Base-by-base conservation (phyloP, 2,113 vertebrate genomes). In the Gadus macrocephalus region DNA sequence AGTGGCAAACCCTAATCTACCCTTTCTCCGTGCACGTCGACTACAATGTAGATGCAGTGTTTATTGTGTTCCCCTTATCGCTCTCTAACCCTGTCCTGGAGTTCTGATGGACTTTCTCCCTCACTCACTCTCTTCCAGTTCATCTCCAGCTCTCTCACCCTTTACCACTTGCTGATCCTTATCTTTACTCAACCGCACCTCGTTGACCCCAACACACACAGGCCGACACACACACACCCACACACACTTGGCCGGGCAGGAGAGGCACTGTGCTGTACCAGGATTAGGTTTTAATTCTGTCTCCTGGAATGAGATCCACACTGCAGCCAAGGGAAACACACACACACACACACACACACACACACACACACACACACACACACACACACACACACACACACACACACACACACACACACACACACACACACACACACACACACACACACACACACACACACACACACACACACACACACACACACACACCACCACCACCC, bases 271-370 rank as follows among this genome's bases (percentile, higher is more conserved):
- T 42, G n/a, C 86, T 88, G 88, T 69, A 20, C 64, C 64, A 65
- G 83, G 84, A 89, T 90, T 88, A 86, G 65, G 83, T 81, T 81
- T 82, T 89, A 87, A 90, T 88, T 85, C 85, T 83, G 75, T 66
- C 80, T 79, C 72, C 74, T 83, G 76, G 85, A 84, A 89, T 85
- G 75, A 84, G 68, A 88, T 84, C 79, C 72, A 76, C 19, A 62
- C 62, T 2, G 59, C 68, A 77, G 70, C 84, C 81, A 78, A 72
- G 74, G 81, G 77, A 69, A 69, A 64, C 68, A 62, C 56, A 31
- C 65, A 62, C 53, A 53, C 38, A 63, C 11, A 61, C 3, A 6
- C 59, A 49, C 31, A 62, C 4, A 16, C 60, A 63, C 38, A 63
- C 20, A 28, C 31, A 27, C 19, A 70, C 59, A 53, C n/a, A 55